Evolutionary conservation across 2,888 invertebrate genomes (phyloP).

Genomic region (Argyresthia goedartella): DNA sequence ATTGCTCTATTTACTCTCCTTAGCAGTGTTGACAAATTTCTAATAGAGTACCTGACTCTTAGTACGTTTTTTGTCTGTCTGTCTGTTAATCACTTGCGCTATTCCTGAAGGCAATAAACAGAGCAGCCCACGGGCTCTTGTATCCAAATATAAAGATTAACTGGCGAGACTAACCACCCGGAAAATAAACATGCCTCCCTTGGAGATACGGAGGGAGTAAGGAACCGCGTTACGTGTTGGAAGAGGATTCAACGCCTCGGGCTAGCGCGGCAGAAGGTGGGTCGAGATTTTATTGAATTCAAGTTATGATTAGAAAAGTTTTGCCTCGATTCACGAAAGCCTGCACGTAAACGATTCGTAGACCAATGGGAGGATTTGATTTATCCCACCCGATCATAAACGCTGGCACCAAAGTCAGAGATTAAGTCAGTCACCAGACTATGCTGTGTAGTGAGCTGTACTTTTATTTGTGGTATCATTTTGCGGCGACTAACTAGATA

Average conservation of each 20-base stretch:
- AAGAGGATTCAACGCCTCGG: constrained; percentile 37
- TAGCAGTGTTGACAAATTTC: background rate
- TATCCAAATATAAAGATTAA: constrained; percentile 23
- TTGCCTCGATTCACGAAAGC: constrained; percentile 14
- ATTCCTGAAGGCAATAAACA: constrained; percentile 12
- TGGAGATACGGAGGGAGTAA: constrained; percentile 28
- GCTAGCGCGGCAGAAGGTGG: constrained; percentile 17
- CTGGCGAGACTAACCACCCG: constrained; percentile 38
- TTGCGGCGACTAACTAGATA: too few species aligned
- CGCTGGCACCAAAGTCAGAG: too few species aligned
- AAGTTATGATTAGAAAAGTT: constrained; percentile 49
- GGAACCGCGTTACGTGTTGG: constrained; percentile 18
- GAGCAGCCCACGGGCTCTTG: constrained; percentile 9
- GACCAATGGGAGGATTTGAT: background rate
- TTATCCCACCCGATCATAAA: too few species aligned
- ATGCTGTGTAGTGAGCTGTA: too few species aligned
- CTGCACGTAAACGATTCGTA: background rate
- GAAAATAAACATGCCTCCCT: constrained; percentile 51
- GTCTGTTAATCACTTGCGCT: background rate
- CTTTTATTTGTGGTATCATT: too few species aligned
- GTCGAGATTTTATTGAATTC: constrained; percentile 43
- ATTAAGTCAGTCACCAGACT: too few species aligned
- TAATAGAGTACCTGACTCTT: background rate
- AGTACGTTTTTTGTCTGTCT: background rate
- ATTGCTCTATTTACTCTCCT: background rate